Evolutionary conservation across 2,797 vertebrate genomes (phyloP), one percentile per base, ranked within the genome.

Genomic region (Dendrocincla tyrannina): DNA sequence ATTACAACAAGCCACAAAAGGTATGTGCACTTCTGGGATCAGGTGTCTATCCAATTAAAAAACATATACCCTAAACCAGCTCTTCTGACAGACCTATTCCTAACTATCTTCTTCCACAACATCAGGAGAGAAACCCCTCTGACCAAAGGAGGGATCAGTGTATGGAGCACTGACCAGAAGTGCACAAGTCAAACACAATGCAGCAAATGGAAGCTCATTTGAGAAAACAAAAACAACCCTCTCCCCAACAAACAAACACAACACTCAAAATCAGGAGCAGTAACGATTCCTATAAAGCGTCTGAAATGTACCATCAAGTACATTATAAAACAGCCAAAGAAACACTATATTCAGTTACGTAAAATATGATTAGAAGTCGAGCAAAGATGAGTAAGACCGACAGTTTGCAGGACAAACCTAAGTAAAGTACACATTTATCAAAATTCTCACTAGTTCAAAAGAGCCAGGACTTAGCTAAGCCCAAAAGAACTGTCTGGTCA

Each of bases 161-260:
- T 7, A 75, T 3, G 17, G 8, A 60, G 27, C 22, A 12, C 17
- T 19, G 17, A 24, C 44, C 19, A 52, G 17, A 53, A 69, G 50
- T n/a, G 30, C 24, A 42, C 10, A 63, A 81, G 14, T 28, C 37
- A 92, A 85, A 87, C 17, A 56, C 5, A 53, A 32, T 25, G 23
- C 11, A 78, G n/a, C 11, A 80, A 85, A 69, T 4, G 12, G 24
- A 66, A 75, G 23, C 7, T 64, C 11, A 42, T 49, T 25, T 14
- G 10, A 33, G 30, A 30, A 28, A 1, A 6, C 5, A 7, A 4
- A 4, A 30, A 1, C 60, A 6, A 19, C 18, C 17, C 22, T 4
- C 41, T 15, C 14, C 23, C 10, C 23, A 44, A 64, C 32, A 22
- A 67, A 35, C 42, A 24, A 35, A 27, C 24, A 47, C n/a, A 33